Conservation (phyloP, 2,888 invertebrate genomes). For the Orthosia gracilis region DNA sequence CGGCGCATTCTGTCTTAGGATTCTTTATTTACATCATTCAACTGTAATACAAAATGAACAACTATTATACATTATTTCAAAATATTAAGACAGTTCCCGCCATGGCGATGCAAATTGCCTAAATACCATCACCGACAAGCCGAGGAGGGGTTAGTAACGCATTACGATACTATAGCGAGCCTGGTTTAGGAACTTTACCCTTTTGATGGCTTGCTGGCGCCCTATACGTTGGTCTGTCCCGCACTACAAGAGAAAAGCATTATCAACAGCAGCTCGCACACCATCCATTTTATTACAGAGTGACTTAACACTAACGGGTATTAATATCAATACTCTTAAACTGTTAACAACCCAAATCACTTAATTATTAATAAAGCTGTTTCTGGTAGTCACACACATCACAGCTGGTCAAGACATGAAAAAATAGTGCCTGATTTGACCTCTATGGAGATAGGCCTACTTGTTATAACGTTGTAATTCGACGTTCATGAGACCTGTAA, state of each 20-base stretch:
- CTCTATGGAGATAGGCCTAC: conserved; percentile 7
- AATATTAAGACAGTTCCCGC: conserved; percentile 81
- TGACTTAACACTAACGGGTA: conserved; percentile 63
- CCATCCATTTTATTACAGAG: conserved; percentile 69
- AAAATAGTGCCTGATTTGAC: conserved; percentile 41
- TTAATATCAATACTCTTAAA: conserved; percentile 56
- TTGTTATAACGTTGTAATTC: conserved; percentile 33
- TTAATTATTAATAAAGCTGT: conserved; percentile 67
- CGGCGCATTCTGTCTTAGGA: conserved; percentile 80
- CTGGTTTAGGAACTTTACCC: conserved; percentile 87
- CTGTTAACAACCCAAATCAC: conserved; percentile 64
- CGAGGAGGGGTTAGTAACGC: conserved; percentile 83
- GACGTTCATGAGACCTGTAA: conserved; percentile 35
- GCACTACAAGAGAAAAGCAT: conserved; percentile 89
- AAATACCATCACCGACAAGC: conserved; percentile 86
- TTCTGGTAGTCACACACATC: conserved; percentile 52
- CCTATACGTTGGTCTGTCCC: conserved; percentile 85
- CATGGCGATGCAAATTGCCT: conserved; percentile 82
- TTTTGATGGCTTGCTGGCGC: conserved; percentile 88
- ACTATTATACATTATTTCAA: conserved; percentile 46
- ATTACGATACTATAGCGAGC: conserved; percentile 80
- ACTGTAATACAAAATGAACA: conserved; percentile 54
- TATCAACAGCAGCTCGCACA: conserved; percentile 86
- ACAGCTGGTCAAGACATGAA: conserved; percentile 61
- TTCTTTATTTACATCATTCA: conserved; percentile 73